Percentiles rank a stretch among this genome's conserved stretches.
Evolutionary conservation across 2,888 invertebrate species (phyloP).

Genomic region (Lepidocyrtoides sp.): DNA sequence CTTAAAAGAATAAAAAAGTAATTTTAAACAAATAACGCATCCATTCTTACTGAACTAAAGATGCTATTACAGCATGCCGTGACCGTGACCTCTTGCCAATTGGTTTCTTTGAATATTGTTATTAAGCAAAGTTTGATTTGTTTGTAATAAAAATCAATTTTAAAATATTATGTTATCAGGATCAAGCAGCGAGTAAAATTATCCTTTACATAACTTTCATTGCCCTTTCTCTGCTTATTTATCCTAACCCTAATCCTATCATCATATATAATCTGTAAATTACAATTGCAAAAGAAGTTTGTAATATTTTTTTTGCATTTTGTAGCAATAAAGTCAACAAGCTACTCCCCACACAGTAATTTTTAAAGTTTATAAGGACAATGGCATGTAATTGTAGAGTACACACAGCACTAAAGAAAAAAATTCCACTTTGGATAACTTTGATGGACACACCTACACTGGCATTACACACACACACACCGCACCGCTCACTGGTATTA

Average conservation of each 20-base stretch:
- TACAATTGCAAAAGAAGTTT: constrained; percentile 19
- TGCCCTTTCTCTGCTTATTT: neutral
- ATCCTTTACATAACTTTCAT: neutral
- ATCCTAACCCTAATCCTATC: neutral
- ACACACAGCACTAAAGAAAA: neutral
- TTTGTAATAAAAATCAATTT: constrained; percentile 1
- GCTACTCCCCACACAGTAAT: constrained; percentile 45
- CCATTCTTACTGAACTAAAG: neutral
- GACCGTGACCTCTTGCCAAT: constrained; percentile 6
- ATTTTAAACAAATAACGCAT: no score
- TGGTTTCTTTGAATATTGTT: neutral
- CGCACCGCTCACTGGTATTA: neutral
- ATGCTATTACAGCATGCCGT: neutral
- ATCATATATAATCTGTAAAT: neutral
- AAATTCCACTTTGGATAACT: constrained; percentile 5
- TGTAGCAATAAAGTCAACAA: neutral
- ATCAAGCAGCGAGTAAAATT: neutral
- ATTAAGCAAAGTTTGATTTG: constrained; percentile 19
- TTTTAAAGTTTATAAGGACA: constrained; percentile 52
- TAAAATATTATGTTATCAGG: neutral
- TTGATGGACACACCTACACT: constrained; percentile 54
- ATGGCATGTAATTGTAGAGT: constrained; percentile 45
- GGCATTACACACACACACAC: no score
- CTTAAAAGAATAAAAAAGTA: no score
- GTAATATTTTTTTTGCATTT: neutral